phyloP scores from a whole-genome alignment of 37 sponge, comb jelly and placozoan genomes.

The Chondrilla cf. caribensis region DNA sequence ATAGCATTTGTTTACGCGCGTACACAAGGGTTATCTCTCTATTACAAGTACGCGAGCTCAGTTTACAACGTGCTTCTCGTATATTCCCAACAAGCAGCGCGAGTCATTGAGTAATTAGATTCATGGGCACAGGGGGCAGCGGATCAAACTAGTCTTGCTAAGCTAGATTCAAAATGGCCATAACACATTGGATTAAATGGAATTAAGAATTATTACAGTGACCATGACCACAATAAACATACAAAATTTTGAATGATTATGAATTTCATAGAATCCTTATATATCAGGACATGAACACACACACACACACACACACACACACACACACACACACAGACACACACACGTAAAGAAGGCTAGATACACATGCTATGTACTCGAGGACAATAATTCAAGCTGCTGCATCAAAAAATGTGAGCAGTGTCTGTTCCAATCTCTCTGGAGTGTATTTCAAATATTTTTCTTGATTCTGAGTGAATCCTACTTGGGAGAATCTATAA shows the following conservation, averaged over 20 bases:
- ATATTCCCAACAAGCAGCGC: no score
- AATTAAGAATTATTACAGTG: no score
- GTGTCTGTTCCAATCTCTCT: conserved; percentile 46
- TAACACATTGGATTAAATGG: no score
- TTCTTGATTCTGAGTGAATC: conserved; percentile 88
- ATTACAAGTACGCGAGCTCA: no score
- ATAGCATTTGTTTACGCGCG: background rate
- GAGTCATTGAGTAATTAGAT: no score
- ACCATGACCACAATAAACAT: no score
- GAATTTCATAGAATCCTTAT: background rate
- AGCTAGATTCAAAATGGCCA: no score
- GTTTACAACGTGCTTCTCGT: no score
- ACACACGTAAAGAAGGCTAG: background rate
- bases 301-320: conserved; percentile 22
- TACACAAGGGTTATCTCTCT: no score
- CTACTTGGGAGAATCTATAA: conserved; percentile 50
- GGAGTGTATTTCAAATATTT: conserved; percentile 87
- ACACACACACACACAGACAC: conserved; percentile 19
- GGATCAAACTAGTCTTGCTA: no score
- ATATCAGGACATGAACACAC: background rate
- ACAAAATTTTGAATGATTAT: no score
- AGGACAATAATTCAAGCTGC: conserved; percentile 33
- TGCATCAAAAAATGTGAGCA: conserved; percentile 81
- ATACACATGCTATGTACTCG: background rate
- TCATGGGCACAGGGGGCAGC: no score